phyloP scores from a whole-genome alignment of 2,797 vertebrate species.

The Paratrypauchen microcephalus region DNA sequence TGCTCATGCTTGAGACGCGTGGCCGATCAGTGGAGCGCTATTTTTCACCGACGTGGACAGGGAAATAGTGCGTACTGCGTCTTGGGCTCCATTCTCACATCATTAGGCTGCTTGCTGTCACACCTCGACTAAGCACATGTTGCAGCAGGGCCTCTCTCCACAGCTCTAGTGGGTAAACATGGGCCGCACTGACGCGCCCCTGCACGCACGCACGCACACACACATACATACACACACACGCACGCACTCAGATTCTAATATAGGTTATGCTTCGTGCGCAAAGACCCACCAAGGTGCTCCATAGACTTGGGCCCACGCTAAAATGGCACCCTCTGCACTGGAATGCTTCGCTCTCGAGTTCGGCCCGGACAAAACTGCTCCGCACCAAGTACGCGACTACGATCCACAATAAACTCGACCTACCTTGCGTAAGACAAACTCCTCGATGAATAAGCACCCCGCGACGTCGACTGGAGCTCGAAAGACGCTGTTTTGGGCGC shows the following conservation, averaged over 20 bases:
- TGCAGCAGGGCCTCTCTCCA: conserved; percentile 58
- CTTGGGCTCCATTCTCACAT: neutral
- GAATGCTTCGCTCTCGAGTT: conserved; percentile 61
- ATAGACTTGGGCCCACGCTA: neutral
- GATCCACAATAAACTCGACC: conserved; percentile 1
- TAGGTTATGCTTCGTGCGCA: neutral
- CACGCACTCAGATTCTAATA: neutral
- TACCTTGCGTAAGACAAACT: conserved; percentile 46
- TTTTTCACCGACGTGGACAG: too few relatives aligned
- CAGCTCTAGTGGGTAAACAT: conserved; percentile 38
- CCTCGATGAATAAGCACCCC: neutral
- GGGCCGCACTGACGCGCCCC: conserved; percentile 51
- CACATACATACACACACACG: neutral
- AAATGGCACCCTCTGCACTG: conserved; percentile 29
- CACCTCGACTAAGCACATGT: conserved; percentile 49
- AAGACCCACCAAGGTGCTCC: neutral
- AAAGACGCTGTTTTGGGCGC: neutral
- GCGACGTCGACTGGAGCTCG: conserved; percentile 24
- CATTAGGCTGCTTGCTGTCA: conserved; percentile 45
- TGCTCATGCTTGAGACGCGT: conserved; percentile 6
- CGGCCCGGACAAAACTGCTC: conserved; percentile 49
- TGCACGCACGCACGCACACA: neutral
- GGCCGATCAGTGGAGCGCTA: neutral
- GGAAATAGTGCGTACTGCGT: neutral
- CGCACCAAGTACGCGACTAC: conserved; percentile 11